Conservation (phyloP, 2,888 invertebrate species). For the Acanthoscelides obtectus region DNA sequence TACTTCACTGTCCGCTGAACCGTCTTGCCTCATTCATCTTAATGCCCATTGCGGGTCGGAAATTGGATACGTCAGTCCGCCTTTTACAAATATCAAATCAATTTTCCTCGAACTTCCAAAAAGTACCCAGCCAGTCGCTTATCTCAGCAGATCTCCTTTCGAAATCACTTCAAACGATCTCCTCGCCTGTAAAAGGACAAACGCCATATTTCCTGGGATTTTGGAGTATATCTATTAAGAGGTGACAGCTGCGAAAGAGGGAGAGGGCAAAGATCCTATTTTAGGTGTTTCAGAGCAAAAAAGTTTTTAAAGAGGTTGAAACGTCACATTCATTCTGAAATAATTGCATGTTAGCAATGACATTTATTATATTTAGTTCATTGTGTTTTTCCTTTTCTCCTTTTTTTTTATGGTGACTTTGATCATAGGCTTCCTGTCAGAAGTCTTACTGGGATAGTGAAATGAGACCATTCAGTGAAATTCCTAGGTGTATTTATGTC, state of each 20-base stretch:
- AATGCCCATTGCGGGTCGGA: background rate
- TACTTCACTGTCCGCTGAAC: background rate
- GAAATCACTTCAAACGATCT: background rate
- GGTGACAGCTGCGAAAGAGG: constrained; percentile 18
- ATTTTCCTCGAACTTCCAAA: background rate
- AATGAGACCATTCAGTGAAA: no score
- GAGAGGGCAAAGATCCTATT: background rate
- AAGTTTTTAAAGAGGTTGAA: background rate
- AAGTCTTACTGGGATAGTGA: no score
- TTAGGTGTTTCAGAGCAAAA: background rate
- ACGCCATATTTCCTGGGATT: constrained; percentile 19
- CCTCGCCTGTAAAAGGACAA: constrained; percentile 6
- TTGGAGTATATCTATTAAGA: constrained; percentile 24
- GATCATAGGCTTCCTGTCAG: no score
- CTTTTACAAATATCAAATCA: background rate
- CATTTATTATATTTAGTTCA: no score
- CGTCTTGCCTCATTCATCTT: background rate
- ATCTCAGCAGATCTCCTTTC: background rate
- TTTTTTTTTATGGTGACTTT: no score
- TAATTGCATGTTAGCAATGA: no score
- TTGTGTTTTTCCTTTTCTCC: no score
- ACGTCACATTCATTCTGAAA: background rate
- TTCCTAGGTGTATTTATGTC: no score
- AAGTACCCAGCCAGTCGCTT: background rate
- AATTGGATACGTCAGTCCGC: background rate